Evolutionary conservation across 2,888 invertebrate genomes (phyloP), one percentile per base, ranked within the genome.

Genomic region (Thera britannica): DNA sequence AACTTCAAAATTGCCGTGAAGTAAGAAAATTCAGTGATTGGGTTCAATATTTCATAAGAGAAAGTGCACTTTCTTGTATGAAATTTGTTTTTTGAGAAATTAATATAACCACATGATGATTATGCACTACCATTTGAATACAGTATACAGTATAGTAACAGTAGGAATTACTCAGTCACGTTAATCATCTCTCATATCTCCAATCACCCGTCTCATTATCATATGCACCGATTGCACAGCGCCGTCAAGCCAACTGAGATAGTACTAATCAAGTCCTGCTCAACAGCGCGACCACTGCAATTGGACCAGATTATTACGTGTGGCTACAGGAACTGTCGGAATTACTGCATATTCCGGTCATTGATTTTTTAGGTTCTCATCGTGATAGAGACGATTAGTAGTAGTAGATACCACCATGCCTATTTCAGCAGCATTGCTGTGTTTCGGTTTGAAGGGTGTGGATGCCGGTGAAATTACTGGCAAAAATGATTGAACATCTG

Each of bases 251-350:
- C 57, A 23, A 62, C 48, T 48, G 49, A 62, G 65, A 66, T 66
- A 69, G 48, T 56, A 51, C 55, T 63, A 66, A 69, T 69, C 66
- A 69, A 69, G 66, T 65, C 62, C 60, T 38, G 69, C 52, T 59
- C 59, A 66, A 48, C 36, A 51, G 44, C 56, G 35, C 60, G 44
- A 35, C 59, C 56, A 65, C 51, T 60, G 60, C 56, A 36, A 65
- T 65, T 35, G 56, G n/a, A 48, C 56, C 56, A 8, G 48, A 61
- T 65, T 63, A 57, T 12, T 34, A 38, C 52, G 52, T 52, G n/a
- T 23, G 6, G 64, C 64, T 64, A 12, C 5, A 2, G 54, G 55
- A 48, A 48, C 58, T 51, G 56, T 41, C 35, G 56, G 41, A 60
- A 60, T 41, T 54, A 58, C 35, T 60, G 44, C 54, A n/a, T 34